phyloP scores from a whole-genome alignment of 2,797 vertebrate species.

The Schizopygopsis pylzovi region DNA sequence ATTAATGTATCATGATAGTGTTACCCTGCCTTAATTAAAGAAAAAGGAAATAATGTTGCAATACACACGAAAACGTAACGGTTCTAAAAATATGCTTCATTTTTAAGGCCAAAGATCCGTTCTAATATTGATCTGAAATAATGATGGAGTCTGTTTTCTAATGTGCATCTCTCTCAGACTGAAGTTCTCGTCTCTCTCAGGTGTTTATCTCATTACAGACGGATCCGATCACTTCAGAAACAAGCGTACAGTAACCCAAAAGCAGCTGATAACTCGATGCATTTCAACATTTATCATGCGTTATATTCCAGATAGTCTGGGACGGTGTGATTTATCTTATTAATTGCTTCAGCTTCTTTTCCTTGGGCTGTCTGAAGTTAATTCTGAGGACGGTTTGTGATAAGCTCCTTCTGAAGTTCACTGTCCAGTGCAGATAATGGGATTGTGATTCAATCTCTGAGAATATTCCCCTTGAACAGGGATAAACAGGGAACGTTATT shows the following conservation, averaged over 20 bases:
- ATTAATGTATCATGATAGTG: background rate
- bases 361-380: background rate
- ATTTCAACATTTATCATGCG: background rate
- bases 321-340: background rate
- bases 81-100: background rate
- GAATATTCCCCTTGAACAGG: constrained; percentile 6
- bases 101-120: background rate
- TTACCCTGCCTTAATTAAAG: background rate
- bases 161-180: background rate
- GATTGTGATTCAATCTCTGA: background rate
- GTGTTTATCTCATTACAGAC: background rate
- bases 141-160: background rate
- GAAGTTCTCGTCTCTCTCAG: no score
- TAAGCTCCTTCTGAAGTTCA: background rate
- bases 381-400: background rate
- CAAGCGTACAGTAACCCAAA: background rate
- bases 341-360: background rate
- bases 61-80: background rate
- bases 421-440: background rate
- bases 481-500: background rate
- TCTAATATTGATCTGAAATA: background rate
- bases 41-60: background rate
- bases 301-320: background rate
- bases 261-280: background rate
- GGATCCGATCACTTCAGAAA: background rate